Evolutionary conservation across 2,113 vertebrate genomes (phyloP), one percentile per base, ranked within the genome.

Genomic region (Halcyon senegalensis): DNA sequence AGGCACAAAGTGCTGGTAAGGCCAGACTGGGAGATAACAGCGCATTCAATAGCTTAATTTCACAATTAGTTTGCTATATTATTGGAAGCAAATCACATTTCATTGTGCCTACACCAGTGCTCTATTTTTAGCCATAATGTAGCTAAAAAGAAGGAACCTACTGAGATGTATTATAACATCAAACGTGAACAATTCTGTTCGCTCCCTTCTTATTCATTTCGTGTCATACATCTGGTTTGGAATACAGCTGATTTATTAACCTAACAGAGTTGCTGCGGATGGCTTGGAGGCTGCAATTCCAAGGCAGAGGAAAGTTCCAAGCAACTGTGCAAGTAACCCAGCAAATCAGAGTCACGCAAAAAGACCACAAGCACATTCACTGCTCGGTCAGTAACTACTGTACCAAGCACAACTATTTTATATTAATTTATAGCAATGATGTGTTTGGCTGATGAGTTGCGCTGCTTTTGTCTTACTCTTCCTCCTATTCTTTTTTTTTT

Each of bases 51-150:
- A 92, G 96, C 92, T 95, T 91, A 97, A 95, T 96, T 96, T 97
- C 96, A 97, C 94, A 95, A 98, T 97, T 98, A 98, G 97, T 81
- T 93, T 96, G 91, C 97, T 94, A 33, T 96, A 95, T 98, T 97
- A 97, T 97, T 98, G 97, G 96, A 97, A 98, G 95, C 98, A 97
- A 98, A 98, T 98, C 96, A 95, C 93, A 98, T 97, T 97, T 97
- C 96, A 93, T 94, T 86, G 92, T 98, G 97, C 97, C 96, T 96
- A 98, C 97, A 97, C 96, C 55, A 92, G 74, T 31, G 83, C 82
- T 96, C 97, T 98, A 98, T 97, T 97, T 98, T 98, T 98, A 98
- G 97, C 96, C 95, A 62, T 96, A 97, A 97, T 95, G 93, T 97
- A 95, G 94, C 95, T 97, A 93, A 97, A 93, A 96, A 92, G 88